Conservation (phyloP, 64 coral and sea anemone species). For the Astreopora myriophthalma region DNA sequence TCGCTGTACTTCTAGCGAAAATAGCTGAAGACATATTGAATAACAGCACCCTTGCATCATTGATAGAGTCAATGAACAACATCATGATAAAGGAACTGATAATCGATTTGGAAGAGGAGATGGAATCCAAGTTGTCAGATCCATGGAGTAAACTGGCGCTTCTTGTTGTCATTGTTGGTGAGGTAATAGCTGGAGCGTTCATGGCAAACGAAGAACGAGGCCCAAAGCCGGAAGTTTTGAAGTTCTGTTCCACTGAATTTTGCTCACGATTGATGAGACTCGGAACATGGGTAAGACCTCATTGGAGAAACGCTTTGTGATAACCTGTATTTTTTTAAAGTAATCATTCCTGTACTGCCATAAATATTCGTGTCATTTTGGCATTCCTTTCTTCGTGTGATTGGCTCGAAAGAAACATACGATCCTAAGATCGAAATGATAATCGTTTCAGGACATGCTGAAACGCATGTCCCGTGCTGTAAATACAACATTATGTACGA, state of each 20-base stretch:
- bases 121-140: background rate
- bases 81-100: background rate
- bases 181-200: background rate
- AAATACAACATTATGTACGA: too few species aligned
- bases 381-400: too few species aligned
- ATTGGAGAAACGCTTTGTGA: too few species aligned
- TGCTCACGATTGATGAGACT: background rate
- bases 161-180: background rate
- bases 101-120: background rate
- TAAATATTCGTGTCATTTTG: background rate
- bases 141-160: background rate
- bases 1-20: background rate
- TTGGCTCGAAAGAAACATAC: too few species aligned
- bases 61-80: background rate
- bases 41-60: background rate
- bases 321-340: too few species aligned
- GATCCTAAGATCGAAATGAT: too few species aligned
- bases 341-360: background rate
- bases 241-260: background rate
- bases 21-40: background rate
- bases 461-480: too few species aligned
- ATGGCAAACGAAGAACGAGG: background rate
- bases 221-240: background rate
- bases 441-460: too few species aligned
- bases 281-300: background rate